Evolutionary conservation across 2,113 vertebrate species (phyloP).

Genomic region (Paralichthys olivaceus): DNA sequence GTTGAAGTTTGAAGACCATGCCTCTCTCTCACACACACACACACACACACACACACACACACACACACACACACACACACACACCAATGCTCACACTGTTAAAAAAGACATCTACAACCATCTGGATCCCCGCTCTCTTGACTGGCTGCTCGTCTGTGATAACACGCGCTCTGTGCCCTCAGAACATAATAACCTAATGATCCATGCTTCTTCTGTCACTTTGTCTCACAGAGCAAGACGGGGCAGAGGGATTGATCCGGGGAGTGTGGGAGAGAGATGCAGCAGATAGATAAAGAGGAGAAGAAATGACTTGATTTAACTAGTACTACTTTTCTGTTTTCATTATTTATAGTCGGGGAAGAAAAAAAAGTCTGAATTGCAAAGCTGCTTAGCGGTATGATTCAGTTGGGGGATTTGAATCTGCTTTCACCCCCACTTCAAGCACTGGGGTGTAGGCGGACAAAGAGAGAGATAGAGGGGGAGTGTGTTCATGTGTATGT

Average conservation of each 20-base stretch:
- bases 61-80: not conserved
- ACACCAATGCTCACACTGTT: conserved; percentile 7
- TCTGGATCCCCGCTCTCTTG: conserved; percentile 49
- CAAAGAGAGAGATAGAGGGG: conserved; percentile 60
- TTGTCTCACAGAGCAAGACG: conserved; percentile 48
- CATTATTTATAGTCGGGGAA: conserved; percentile 59
- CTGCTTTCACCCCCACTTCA: conserved; percentile 72
- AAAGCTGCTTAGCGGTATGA: conserved; percentile 81
- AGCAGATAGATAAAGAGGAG: conserved; percentile 37
- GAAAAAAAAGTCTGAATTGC: conserved; percentile 53
- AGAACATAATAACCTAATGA: conserved; percentile 62
- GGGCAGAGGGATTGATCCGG: conserved; percentile 31
- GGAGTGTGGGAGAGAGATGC: conserved; percentile 30
- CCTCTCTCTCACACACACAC: not conserved
- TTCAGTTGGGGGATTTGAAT: conserved; percentile 75
- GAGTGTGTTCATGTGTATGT: conserved; percentile 46
- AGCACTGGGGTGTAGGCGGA: conserved; percentile 66
- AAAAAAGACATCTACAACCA: conserved; percentile 40
- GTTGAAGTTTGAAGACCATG: conserved; percentile 9
- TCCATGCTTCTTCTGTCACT: conserved; percentile 55
- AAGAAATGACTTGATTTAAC: conserved; percentile 46
- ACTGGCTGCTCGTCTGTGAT: conserved; percentile 56
- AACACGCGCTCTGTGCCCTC: conserved; percentile 42
- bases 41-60: too few relatives aligned
- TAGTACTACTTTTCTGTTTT: conserved; percentile 28